Conservation (phyloP, 2,113 vertebrate species). For the Chamaea fasciata region DNA sequence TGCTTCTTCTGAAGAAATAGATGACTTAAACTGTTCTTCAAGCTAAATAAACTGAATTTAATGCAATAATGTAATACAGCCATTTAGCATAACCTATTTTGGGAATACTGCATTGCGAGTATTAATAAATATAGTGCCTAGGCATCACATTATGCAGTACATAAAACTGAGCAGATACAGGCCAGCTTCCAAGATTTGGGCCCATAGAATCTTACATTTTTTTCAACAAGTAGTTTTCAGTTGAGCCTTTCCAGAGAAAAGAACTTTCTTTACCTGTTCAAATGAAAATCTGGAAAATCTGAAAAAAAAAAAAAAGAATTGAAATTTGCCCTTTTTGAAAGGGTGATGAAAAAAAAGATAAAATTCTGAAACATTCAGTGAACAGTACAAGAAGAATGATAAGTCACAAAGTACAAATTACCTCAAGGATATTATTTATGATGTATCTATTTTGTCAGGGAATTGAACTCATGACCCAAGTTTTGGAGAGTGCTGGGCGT, state of each 20-base stretch:
- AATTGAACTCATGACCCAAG: slow-evolving; percentile 31
- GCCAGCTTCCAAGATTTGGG: neutral
- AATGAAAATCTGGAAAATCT: neutral
- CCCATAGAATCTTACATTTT: neutral
- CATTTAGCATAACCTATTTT: neutral
- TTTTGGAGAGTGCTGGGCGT: slow-evolving; percentile 9
- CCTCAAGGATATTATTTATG: slow-evolving; percentile 17
- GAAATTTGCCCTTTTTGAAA: neutral
- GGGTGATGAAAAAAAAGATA: neutral
- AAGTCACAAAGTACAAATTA: neutral
- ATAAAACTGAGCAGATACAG: neutral
- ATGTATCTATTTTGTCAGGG: slow-evolving; percentile 19
- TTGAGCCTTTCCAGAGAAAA: neutral
- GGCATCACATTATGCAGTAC: neutral
- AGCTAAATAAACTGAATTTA: neutral
- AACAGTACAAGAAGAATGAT: neutral
- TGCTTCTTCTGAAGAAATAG: neutral
- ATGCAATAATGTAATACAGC: neutral
- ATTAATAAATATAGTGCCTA: neutral
- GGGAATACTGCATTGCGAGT: neutral
- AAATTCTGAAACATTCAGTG: neutral
- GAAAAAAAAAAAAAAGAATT: neutral
- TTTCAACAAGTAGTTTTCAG: neutral
- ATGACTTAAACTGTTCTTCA: neutral
- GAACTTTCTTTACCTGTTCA: neutral